Base-by-base conservation (phyloP, 2,888 invertebrate genomes). In the Epinotia demarniana region DNA sequence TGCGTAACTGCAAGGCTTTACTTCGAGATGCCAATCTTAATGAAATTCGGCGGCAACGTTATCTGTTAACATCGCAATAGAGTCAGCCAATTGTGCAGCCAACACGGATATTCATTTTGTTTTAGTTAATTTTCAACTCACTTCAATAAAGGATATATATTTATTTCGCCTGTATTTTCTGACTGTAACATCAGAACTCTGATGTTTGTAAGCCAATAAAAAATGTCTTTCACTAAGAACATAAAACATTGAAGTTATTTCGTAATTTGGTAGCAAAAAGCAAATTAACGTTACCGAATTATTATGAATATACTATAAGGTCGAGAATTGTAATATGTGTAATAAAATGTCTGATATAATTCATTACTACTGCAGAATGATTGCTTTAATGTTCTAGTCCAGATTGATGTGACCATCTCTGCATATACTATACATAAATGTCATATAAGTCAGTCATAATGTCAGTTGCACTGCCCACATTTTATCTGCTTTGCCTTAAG, bases 1-100 rank as follows among this genome's bases (percentile, higher is more conserved):
- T 75, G 62, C 55, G 61, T 55, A 66, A 72, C 62, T 13, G 27
- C 66, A 71, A 70, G 57, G 75, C 27, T 67, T 57, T 46, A 62
- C 67, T 72, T 23, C 5, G 75, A 27, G 23, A 75, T 75, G 61
- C 71, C 55, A 75, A 75, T 75, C 75, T 75, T 71, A 75, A 75
- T 75, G 71, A 75, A 71, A 75, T 75, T 75, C 66, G 75, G 70
- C 66, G 66, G 71, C 66, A 61, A 49, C 33, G 18, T 6, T 66
- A 33, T 61, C 71, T 71, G 16, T 58, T 53, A 60, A 53, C 66
- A 75, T 75, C 71, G 60, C 69, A 71, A 66, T 61, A 39, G 33
- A 13, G 66, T 68, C 43, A 43, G 43, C 33, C n/a, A 53, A 53
- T 27, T 12, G 53, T 27, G 33, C 27, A 18, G n/a, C 49, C 12